Evolutionary conservation across 2,113 vertebrate species (phyloP).

Genomic region (Bujurquina vittata): DNA sequence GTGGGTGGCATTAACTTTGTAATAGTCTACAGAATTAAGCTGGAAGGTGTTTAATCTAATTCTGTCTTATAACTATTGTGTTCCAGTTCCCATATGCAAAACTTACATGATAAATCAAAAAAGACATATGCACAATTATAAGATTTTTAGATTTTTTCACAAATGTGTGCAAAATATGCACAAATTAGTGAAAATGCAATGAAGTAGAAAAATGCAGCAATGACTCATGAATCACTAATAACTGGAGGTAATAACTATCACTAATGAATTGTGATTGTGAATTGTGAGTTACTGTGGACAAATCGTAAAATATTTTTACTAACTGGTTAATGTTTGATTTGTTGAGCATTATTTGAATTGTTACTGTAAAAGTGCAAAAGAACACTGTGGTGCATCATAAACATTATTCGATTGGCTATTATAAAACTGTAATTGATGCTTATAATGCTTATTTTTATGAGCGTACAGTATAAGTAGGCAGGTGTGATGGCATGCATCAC

Average conservation of each 20-base stretch:
- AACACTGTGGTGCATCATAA: not conserved
- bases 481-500: not conserved
- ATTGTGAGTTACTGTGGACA: not conserved
- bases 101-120: not conserved
- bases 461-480: not conserved
- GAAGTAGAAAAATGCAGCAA: not conserved
- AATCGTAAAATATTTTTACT: not conserved
- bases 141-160: not conserved
- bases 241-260: not conserved
- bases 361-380: not conserved
- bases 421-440: not conserved
- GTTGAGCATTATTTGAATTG: not conserved
- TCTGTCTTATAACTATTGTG: slow-evolving; percentile 11
- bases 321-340: not conserved
- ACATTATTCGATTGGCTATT: not conserved
- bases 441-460: not conserved
- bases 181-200: not conserved
- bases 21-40: slow-evolving; percentile 44
- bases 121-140: not conserved
- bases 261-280: not conserved
- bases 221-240: not conserved
- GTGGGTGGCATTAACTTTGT: slow-evolving; percentile 49
- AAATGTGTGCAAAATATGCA: not conserved
- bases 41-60: slow-evolving; percentile 36
- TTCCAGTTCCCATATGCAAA: not conserved